Evolutionary conservation across 2,888 invertebrate genomes (phyloP).

Genomic region (Polylopha cassiicola): DNA sequence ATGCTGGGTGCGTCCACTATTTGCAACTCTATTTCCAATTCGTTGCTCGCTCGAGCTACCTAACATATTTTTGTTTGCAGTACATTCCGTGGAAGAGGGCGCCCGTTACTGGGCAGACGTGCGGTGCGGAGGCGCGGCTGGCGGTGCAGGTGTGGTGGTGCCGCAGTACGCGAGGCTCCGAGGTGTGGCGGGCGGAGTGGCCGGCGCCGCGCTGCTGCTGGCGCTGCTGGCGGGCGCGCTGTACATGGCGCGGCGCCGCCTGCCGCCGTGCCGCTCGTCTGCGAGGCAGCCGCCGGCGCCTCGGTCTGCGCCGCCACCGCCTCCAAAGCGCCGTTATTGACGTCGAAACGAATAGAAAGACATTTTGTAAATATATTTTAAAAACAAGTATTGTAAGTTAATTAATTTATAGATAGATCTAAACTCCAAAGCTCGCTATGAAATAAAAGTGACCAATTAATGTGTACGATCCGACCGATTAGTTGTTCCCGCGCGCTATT

Average conservation of each 20-base stretch:
- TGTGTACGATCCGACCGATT: no score
- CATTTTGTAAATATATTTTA: no score
- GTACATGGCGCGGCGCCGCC: slow-evolving; percentile 53
- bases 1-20: slow-evolving; percentile 63
- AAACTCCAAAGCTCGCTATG: no score
- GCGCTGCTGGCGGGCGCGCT: slow-evolving; percentile 80
- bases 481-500: no score
- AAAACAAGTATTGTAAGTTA: no score
- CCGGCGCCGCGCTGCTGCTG: slow-evolving; percentile 82
- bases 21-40: background rate
- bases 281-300: slow-evolving; percentile 31
- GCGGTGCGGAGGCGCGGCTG: slow-evolving; percentile 80
- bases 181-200: slow-evolving; percentile 83
- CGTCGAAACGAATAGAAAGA: no score
- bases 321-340: slow-evolving; percentile 9
- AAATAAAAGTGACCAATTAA: no score
- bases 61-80: slow-evolving; percentile 50
- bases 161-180: slow-evolving; percentile 84
- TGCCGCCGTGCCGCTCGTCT: slow-evolving; percentile 28
- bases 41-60: no score
- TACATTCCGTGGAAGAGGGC: slow-evolving; percentile 84
- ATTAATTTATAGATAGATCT: no score
- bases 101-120: slow-evolving; percentile 86
- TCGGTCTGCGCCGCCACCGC: slow-evolving; percentile 33
- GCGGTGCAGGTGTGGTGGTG: slow-evolving; percentile 79